Evolutionary conservation across 2,797 vertebrate species (phyloP).

Genomic region (Sebastes steindachneri): DNA sequence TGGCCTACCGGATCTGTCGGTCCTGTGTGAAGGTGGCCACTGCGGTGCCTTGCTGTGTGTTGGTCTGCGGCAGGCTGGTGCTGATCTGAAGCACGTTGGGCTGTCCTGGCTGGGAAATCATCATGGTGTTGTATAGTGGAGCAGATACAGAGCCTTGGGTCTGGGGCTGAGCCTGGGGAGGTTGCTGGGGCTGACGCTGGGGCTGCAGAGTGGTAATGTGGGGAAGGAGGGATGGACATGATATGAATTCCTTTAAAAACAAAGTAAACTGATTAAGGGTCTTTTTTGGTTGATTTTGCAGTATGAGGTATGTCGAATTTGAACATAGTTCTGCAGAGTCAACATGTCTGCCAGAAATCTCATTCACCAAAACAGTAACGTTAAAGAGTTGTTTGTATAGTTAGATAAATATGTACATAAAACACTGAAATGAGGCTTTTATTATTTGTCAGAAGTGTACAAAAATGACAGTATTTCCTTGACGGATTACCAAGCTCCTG

Average conservation of each 20-base stretch:
- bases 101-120: conserved; percentile 92
- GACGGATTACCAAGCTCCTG: no score
- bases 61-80: conserved; percentile 89
- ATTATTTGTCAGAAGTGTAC: no score
- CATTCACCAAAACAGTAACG: no score
- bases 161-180: conserved; percentile 76
- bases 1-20: conserved; percentile 88
- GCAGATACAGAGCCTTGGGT: conserved; percentile 77
- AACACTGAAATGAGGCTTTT: not conserved
- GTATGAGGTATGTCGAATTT: not conserved
- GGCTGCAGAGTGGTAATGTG: conserved; percentile 27
- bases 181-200: conserved; percentile 76
- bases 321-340: not conserved
- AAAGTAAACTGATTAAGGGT: not conserved
- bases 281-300: not conserved
- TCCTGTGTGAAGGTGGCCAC: conserved; percentile 92
- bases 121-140: conserved; percentile 96
- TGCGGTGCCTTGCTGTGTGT: conserved; percentile 85
- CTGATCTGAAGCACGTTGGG: conserved; percentile 93
- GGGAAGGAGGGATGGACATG: not conserved
- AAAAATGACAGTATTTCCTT: no score
- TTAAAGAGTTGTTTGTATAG: no score
- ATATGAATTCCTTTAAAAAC: not conserved
- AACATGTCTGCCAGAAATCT: no score
- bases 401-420: not conserved